phyloP scores from a whole-genome alignment of 1,140 invertebrate genomes.

The Alviniconcha marisindica region DNA sequence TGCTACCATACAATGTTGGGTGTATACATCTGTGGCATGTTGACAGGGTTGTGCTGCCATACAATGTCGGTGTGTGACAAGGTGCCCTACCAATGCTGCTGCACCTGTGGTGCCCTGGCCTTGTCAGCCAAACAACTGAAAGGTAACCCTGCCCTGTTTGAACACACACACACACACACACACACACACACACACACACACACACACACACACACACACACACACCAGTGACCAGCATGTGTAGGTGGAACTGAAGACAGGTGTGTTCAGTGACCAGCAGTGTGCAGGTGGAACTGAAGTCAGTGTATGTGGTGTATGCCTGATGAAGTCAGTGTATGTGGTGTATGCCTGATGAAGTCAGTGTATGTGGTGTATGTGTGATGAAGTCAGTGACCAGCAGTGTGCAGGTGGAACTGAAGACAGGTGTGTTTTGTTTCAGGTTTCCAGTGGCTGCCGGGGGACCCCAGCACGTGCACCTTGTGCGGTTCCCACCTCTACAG shows the following conservation, averaged over 20 bases:
- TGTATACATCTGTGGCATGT: not conserved
- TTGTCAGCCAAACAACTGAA: not conserved
- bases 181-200: no score
- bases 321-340: not conserved
- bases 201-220: no score
- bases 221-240: no score
- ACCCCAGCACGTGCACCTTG: not conserved
- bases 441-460: not conserved
- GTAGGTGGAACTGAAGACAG: no score
- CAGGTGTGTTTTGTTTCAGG: not conserved
- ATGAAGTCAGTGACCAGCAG: no score
- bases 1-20: not conserved
- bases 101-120: not conserved
- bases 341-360: not conserved
- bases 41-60: not conserved
- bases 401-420: not conserved
- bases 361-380: not conserved
- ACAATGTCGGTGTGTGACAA: not conserved
- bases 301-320: not conserved
- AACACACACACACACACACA: no score
- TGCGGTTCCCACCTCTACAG: not conserved
- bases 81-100: conserved; percentile 5
- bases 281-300: not conserved
- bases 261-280: no score
- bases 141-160: not conserved